Conservation (phyloP, 2,113 vertebrate genomes). For the Mustela lutreola region DNA sequence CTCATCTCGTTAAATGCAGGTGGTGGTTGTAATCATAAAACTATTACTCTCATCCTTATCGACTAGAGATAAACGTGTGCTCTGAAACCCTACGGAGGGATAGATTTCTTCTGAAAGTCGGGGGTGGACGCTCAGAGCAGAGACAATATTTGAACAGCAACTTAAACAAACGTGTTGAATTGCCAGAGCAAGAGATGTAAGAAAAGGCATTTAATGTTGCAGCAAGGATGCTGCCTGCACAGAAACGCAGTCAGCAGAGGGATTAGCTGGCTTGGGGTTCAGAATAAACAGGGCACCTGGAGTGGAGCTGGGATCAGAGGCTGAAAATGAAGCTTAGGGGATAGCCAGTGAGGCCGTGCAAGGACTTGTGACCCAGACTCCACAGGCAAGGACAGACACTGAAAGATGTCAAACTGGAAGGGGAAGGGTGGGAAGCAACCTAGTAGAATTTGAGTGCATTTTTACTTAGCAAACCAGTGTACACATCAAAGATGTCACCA, state of each 20-base stretch:
- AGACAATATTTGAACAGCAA: neutral
- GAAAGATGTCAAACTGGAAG: neutral
- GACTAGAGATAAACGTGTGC: neutral
- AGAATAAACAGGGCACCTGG: neutral
- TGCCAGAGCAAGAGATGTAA: neutral
- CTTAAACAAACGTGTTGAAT: neutral
- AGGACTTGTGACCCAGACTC: neutral
- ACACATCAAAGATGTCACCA: neutral
- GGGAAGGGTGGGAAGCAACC: neutral
- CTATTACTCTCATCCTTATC: neutral
- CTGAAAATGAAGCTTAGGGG: neutral
- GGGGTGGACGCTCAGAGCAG: neutral
- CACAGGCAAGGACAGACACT: neutral
- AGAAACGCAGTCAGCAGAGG: neutral
- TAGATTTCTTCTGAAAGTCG: neutral
- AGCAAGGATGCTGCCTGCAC: neutral
- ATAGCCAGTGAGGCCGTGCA: neutral
- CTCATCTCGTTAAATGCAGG: slow-evolving; percentile 39
- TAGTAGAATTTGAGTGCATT: neutral
- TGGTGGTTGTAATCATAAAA: neutral
- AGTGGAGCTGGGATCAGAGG: neutral
- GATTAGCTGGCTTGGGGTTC: too few relatives aligned
- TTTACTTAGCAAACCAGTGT: neutral
- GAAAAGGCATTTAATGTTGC: neutral
- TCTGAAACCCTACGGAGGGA: neutral